Evolutionary conservation across 2,113 vertebrate genomes (phyloP).

Genomic region (Mirounga angustirostris): DNA sequence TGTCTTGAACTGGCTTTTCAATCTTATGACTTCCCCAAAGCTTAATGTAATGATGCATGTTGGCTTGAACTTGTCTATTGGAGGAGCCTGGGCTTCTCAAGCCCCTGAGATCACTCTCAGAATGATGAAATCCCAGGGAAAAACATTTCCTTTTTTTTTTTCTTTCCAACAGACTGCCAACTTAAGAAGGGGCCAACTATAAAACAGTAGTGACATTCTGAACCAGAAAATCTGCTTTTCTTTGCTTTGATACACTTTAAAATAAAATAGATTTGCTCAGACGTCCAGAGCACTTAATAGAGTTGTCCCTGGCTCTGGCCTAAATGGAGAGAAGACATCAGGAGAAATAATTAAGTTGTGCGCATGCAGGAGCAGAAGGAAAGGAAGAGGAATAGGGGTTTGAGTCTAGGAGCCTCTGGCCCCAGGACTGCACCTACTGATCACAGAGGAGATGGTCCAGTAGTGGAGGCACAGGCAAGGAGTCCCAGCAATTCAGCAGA

Average conservation of each 20-base stretch:
- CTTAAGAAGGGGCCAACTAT: constrained; percentile 51
- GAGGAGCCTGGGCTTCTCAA: not conserved
- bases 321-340: not conserved
- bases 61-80: not conserved
- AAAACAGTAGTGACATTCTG: constrained; percentile 55
- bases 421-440: accelerated
- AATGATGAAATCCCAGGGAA: constrained; percentile 11
- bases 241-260: constrained; percentile 48
- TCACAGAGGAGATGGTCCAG: not conserved
- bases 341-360: not conserved
- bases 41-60: not conserved
- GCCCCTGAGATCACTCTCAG: not conserved
- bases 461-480: not conserved
- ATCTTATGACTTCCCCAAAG: not conserved
- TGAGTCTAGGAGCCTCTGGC: not conserved
- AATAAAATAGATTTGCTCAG: constrained; percentile 30
- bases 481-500: not conserved
- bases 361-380: not conserved
- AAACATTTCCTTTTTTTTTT: not conserved
- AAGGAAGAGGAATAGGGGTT: not conserved
- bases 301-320: not conserved
- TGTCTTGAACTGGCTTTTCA: not conserved
- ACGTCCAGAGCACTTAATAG: not conserved
- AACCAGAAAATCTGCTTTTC: constrained; percentile 66
- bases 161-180: constrained; percentile 31